Percentiles rank a stretch among this genome's conserved stretches.
Evolutionary conservation across 2,113 vertebrate species (phyloP).

Genomic region (Pteronura brasiliensis): DNA sequence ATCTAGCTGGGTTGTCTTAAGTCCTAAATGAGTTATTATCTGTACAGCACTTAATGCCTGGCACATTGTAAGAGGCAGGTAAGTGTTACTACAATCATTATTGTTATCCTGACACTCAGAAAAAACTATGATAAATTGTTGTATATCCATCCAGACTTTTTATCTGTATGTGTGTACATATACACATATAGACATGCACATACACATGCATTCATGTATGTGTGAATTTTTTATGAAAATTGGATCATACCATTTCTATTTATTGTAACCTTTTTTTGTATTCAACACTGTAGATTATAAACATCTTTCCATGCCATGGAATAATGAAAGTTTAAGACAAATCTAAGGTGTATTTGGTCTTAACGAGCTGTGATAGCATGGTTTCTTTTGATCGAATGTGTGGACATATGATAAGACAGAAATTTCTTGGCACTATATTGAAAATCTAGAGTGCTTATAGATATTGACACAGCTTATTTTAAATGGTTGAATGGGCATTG

Average conservation of each 20-base stretch:
- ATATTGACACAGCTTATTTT: not conserved
- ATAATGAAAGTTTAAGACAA: not conserved
- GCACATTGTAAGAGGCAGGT: not conserved
- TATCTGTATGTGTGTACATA: not conserved
- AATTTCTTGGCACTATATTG: not conserved
- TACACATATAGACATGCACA: not conserved
- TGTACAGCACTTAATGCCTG: not conserved
- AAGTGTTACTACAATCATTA: not conserved
- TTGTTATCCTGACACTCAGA: not conserved
- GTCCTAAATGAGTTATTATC: not conserved
- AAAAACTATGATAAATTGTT: not conserved
- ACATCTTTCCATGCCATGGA: not conserved
- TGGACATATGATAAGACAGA: not conserved
- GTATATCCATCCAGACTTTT: not conserved
- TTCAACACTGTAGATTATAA: not conserved
- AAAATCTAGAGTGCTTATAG: not conserved
- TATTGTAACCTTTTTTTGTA: not conserved
- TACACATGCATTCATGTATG: not conserved
- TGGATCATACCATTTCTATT: not conserved
- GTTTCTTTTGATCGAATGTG: not conserved
- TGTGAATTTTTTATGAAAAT: not conserved
- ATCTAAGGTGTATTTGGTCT: not conserved
- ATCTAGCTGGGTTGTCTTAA: not conserved
- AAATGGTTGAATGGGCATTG: not conserved
- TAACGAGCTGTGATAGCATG: not conserved